Evolutionary conservation across 2,888 invertebrate species (phyloP).

Genomic region (Lysandra coridon): DNA sequence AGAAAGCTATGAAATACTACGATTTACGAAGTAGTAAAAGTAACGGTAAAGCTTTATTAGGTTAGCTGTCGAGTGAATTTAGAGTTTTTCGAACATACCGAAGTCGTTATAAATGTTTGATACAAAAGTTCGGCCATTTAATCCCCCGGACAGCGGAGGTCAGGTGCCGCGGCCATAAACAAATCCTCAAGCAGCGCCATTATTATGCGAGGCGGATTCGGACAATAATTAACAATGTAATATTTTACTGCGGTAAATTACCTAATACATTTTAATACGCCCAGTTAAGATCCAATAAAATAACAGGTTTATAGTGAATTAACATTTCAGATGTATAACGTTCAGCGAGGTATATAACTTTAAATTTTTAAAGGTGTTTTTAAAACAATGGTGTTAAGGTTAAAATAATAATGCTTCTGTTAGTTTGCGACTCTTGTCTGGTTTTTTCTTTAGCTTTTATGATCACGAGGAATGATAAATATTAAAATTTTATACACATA

Average conservation of each 20-base stretch:
- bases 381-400: not conserved
- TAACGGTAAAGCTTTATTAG: not conserved
- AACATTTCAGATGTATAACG: not conserved
- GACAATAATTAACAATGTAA: slow-evolving; percentile 28
- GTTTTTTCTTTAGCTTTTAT: not conserved
- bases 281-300: not conserved
- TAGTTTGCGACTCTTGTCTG: no score
- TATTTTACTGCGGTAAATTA: slow-evolving; percentile 22
- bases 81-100: not conserved
- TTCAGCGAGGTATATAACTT: not conserved
- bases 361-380: no score
- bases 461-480: not conserved
- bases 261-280: slow-evolving; percentile 12
- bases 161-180: slow-evolving; percentile 11
- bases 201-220: slow-evolving; percentile 10
- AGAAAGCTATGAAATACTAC: not conserved
- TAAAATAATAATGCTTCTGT: not conserved
- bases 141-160: not conserved
- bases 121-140: slow-evolving; percentile 2
- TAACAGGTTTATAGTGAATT: not conserved
- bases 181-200: not conserved
- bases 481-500: not conserved
- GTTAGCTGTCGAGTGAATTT: not conserved
- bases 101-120: not conserved
- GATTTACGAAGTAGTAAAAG: not conserved